Conservation (phyloP, 1,140 invertebrate genomes). For the Philopotamus ludificatus region DNA sequence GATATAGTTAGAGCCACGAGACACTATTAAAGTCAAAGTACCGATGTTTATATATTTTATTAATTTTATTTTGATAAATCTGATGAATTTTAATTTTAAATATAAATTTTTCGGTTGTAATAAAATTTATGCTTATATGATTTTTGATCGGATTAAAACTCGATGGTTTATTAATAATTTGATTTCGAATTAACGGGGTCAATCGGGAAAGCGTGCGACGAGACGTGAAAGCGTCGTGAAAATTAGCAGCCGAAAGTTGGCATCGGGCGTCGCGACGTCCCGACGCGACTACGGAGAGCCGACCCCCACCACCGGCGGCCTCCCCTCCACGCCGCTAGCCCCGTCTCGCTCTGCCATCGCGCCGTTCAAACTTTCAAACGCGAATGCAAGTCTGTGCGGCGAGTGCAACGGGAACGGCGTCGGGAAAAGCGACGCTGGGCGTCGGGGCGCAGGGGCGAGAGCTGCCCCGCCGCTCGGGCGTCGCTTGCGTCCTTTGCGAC, state of each 20-base stretch:
- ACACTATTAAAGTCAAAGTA: too few relatives aligned
- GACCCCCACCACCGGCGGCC: conserved; percentile 5
- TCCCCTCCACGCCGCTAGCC: conserved; percentile 13
- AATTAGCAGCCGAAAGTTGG: not conserved
- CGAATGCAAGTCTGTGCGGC: conserved; percentile 31
- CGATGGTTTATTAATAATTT: too few relatives aligned
- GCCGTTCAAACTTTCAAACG: conserved; percentile 33
- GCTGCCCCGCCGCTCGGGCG: not conserved
- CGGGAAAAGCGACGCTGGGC: not conserved
- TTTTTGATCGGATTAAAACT: too few relatives aligned
- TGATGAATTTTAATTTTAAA: too few relatives aligned
- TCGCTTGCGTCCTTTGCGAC: not conserved
- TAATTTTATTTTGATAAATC: too few relatives aligned
- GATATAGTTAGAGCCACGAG: too few relatives aligned
- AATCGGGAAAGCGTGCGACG: too few relatives aligned
- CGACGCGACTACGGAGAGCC: not conserved
- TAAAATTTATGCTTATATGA: too few relatives aligned
- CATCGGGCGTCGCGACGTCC: not conserved
- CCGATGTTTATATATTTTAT: too few relatives aligned
- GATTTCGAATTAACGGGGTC: too few relatives aligned
- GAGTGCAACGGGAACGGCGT: conserved; percentile 18
- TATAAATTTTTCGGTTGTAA: too few relatives aligned
- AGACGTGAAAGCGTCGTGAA: not conserved
- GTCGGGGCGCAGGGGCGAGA: not conserved
- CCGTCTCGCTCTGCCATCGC: conserved; percentile 25